Evolutionary conservation across 2,888 invertebrate genomes (phyloP).

Genomic region (Prosapia bicincta): DNA sequence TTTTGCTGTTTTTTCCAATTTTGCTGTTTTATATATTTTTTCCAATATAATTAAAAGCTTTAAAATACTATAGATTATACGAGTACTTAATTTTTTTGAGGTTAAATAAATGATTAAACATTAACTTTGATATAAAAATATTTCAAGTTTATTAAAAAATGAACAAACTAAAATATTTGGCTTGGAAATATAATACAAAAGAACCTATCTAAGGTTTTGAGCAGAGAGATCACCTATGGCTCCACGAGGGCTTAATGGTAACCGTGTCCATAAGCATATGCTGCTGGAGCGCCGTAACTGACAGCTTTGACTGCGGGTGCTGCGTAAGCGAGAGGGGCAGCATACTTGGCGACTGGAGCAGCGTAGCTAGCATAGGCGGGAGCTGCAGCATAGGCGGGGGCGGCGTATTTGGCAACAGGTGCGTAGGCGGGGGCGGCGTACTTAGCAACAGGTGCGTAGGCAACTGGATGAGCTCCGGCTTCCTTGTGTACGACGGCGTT

Average conservation of each 20-base stretch:
- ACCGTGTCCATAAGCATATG: slow-evolving; percentile 20
- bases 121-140: not conserved
- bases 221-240: slow-evolving; percentile 16
- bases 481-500: slow-evolving; percentile 41
- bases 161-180: slow-evolving; percentile 22
- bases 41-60: too few relatives aligned
- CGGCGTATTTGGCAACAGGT: slow-evolving; percentile 47
- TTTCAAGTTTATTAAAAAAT: not conserved
- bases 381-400: slow-evolving; percentile 42
- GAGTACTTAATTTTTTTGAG: too few relatives aligned
- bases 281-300: slow-evolving; percentile 38
- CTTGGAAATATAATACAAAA: slow-evolving; percentile 26
- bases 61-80: too few relatives aligned
- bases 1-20: too few relatives aligned
- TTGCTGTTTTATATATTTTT: too few relatives aligned
- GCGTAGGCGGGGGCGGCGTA: slow-evolving; percentile 45
- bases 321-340: slow-evolving; percentile 42
- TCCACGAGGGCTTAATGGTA: slow-evolving; percentile 4
- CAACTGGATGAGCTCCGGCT: slow-evolving; percentile 28
- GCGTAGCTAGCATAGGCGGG: slow-evolving; percentile 49
- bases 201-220: slow-evolving; percentile 17
- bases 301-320: slow-evolving; percentile 40
- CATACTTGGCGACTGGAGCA: slow-evolving; percentile 44
- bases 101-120: not conserved
- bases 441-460: slow-evolving; percentile 32